These are phyloP conservation scores for Galagoides demidoff DNA, from an alignment of 2,797 vertebrate species.

Conservation along the genomic window DNA sequence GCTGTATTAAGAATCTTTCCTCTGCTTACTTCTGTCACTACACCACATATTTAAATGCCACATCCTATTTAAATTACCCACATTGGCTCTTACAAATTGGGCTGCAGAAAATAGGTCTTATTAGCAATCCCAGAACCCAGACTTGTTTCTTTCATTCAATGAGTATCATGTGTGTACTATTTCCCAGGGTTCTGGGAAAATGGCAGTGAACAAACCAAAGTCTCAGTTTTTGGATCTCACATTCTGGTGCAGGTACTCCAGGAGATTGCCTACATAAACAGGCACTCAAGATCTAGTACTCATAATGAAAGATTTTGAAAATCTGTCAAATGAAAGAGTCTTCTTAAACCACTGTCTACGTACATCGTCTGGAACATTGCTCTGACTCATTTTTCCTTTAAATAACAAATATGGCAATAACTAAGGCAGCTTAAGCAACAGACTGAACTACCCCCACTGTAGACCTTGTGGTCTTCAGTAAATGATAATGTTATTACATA, in stretches of 20 bases:
- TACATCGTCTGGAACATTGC: conserved; percentile 27
- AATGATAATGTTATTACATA: conserved; percentile 29
- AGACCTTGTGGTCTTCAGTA: conserved; percentile 42
- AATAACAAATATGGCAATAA: conserved; percentile 55
- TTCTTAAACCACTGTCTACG: conserved; percentile 69
- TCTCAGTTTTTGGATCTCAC: neutral
- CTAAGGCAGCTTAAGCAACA: conserved; percentile 31
- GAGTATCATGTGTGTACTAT: neutral
- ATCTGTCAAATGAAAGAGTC: conserved; percentile 66
- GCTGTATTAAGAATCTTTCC: neutral
- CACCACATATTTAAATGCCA: neutral
- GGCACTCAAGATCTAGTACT: neutral
- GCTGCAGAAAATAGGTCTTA: neutral
- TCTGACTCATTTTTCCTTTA: conserved; percentile 72
- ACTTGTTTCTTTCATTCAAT: neutral
- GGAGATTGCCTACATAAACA: neutral
- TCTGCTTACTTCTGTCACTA: neutral
- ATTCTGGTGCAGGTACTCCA: neutral
- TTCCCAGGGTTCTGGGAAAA: neutral
- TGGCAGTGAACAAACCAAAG: neutral
- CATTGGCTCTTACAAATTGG: neutral
- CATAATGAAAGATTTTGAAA: neutral
- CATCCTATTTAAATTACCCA: neutral
- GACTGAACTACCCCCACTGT: conserved; percentile 9
- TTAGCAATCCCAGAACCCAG: neutral